Base-by-base conservation (phyloP, 2,888 invertebrate species). In the Mechanitis mazaeus region DNA sequence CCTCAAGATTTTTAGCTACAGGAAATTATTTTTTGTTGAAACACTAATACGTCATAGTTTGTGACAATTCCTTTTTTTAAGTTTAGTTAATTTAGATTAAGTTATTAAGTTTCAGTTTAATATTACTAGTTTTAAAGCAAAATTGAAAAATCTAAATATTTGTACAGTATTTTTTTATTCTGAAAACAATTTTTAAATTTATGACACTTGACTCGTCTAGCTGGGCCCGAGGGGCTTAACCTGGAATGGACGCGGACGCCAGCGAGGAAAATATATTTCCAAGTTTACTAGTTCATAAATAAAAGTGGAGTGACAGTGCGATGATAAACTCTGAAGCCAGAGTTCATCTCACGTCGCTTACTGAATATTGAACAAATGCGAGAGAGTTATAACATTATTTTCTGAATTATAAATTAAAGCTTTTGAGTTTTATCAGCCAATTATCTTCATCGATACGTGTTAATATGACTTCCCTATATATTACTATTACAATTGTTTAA, bases 221-320 rank as follows among this genome's bases (percentile, higher is more conserved):
- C 78, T 77, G 79, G 82, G 81, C 87, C 88, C 86, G 82, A 84
- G 88, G 85, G 89, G 86, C 80, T 88, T 87, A 87, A 87, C 87
- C 89, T 88, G 87, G 80, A 87, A 88, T 86, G 87, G 89, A 88
- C 87, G 85, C 80, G 82, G 81, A 81, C 83, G 85, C 77, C 81
- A 79, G 78, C 78, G 85, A 81, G 83, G 83, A 88, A 88, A 87
- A 89, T 89, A 88, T 88, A 89, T 90, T 87, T 90, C 82, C 86
- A 86, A 87, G 89, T 89, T 89, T 87, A 89, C 89, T 88, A 86
- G 83, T 79, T 82, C 87, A 89, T 89, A 90, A 90, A 90, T 90
- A 89, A 88, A 85, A 71, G 81, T 78, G 79, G 87, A 89, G 88
- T 90, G 89, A 89, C 89, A 85, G 85, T 75, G 80, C 82, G 87